Evolutionary conservation across 2,113 vertebrate species (phyloP), one percentile per base, ranked within the genome.

Genomic region (Sturnus vulgaris): DNA sequence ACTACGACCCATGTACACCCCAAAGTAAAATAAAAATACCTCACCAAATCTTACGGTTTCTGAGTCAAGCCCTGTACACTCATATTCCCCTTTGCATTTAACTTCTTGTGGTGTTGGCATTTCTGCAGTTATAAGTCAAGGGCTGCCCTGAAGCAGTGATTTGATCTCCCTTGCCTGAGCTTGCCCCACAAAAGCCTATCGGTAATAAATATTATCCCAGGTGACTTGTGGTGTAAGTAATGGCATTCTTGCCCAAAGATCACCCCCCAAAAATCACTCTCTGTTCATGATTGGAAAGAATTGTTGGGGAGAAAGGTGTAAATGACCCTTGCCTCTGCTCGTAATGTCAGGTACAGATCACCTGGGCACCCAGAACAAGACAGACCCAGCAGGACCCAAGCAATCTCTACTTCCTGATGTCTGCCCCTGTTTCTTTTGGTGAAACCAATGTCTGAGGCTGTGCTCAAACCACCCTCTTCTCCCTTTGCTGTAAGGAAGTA

Each of bases 81-180:
- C 82, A 55, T 88, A 55, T 73, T 94, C 64, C 63, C 68, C 65
- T 95, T 77, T 78, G 44, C 50, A 23, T 90, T 78, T 84, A 52
- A 78, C 44, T 68, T 82, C 79, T 85, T 84, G 68, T 80, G 50
- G 64, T 84, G 57, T 79, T 94, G 80, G 84, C 64, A 71, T 92
- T 94, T 86, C 64, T 92, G 60, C 40, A 75, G 50, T 86, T 90
- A 13, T 72, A 94, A 95, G 88, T 93, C 86, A 94, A 64, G 82
- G 72, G 80, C 68, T 86, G 69, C 80, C 95, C 82, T 78, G 80
- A 86, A 96, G 92, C 82, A 86, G 91, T 76, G 60, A 94, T 95
- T 93, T 93, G 84, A 89, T 95, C 81, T 94, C 70, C 83, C 82
- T 83, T 96, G 95, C 69, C 77, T 78, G 61, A 90, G 88, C 95